A percentile compares a stretch with the other conserved stretches of the same genome.
Conservation (phyloP, 2,888 invertebrate genomes). For the Epiperipatus broadwayi region DNA sequence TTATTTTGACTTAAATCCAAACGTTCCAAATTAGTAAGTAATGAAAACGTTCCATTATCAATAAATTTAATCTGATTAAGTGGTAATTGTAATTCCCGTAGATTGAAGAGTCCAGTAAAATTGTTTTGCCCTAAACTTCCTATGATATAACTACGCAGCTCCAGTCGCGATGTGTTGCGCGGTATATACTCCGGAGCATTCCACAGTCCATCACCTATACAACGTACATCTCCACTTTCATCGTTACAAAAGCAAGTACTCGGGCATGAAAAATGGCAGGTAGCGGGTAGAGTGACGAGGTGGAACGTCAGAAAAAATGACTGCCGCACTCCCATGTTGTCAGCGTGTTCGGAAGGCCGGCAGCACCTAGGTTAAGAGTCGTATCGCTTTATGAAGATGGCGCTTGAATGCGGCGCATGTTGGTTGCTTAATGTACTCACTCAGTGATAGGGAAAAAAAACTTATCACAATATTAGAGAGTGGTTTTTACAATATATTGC, state of each 20-base stretch:
- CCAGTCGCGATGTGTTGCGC: slow-evolving; percentile 17
- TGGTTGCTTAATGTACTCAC: no score
- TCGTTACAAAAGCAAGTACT: slow-evolving; percentile 21
- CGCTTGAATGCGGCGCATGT: no score
- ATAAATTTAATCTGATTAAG: slow-evolving; percentile 35
- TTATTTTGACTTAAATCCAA: slow-evolving; percentile 50
- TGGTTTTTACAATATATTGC: no score
- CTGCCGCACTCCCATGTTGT: no score
- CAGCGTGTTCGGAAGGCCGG: no score
- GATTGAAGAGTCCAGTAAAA: slow-evolving; percentile 14
- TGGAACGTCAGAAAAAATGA: no score
- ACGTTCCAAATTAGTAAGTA: slow-evolving; percentile 41
- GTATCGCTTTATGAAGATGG: no score
- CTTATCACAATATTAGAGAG: no score
- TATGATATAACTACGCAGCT: slow-evolving; percentile 19
- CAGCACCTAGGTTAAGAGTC: no score
- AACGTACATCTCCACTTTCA: slow-evolving; percentile 19
- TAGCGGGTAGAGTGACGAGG: no score
- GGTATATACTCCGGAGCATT: slow-evolving; percentile 19
- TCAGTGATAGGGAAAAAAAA: no score
- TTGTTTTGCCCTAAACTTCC: slow-evolving; percentile 14
- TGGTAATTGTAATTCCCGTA: slow-evolving; percentile 20
- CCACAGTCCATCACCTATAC: slow-evolving; percentile 20
- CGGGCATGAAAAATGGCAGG: slow-evolving; percentile 21
- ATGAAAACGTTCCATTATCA: slow-evolving; percentile 40